phyloP scores from a whole-genome alignment of 2,113 vertebrate genomes.

The Lethenteron reissneri region DNA sequence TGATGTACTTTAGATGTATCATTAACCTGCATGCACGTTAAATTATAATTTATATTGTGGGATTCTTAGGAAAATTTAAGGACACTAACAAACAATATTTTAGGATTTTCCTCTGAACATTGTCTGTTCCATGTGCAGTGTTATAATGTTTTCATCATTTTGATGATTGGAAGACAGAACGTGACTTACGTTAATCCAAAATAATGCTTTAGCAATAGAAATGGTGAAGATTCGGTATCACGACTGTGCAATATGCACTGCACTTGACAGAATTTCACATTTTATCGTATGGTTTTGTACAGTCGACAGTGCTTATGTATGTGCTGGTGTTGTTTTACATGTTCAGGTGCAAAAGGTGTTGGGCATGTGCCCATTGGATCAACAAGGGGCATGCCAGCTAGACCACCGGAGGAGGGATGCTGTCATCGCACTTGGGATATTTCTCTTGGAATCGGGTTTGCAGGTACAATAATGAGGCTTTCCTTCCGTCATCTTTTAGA shows the following conservation, averaged over 20 bases:
- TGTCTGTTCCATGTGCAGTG: no score
- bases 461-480: not conserved
- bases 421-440: not conserved
- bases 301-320: not conserved
- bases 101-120: no score
- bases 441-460: not conserved
- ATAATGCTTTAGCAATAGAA: not conserved
- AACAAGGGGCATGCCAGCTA: not conserved
- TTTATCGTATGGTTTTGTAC: not conserved
- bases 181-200: not conserved
- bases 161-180: not conserved
- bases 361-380: not conserved
- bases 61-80: no score
- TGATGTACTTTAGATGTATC: no score
- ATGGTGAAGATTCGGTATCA: not conserved
- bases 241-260: not conserved
- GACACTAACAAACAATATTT: no score
- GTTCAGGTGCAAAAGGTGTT: conserved; percentile 2
- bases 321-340: not conserved
- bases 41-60: no score
- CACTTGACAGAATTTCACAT: not conserved
- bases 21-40: no score
- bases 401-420: conserved; percentile 3
- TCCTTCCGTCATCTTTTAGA: not conserved
- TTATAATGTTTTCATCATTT: no score